phyloP scores from a whole-genome alignment of 2,888 invertebrate species.

The Dynastes maya region DNA sequence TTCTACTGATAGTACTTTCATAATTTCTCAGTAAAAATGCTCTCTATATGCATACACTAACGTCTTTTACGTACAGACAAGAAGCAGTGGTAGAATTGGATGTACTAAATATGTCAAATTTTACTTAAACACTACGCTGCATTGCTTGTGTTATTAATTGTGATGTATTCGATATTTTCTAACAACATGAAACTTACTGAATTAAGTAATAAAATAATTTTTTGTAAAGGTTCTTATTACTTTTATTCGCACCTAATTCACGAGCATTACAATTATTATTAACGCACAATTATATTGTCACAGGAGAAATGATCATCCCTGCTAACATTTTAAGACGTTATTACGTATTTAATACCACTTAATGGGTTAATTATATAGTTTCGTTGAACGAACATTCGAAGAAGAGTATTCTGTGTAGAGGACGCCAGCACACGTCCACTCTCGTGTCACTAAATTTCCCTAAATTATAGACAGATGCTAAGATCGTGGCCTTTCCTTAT shows the following conservation, averaged over 20 bases:
- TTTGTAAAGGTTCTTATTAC: neutral
- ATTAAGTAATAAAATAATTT: no score
- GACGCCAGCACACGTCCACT: conserved; percentile 31
- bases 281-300: conserved; percentile 22
- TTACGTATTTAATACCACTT: conserved; percentile 38
- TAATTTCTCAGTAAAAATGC: no score
- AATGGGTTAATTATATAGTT: conserved; percentile 44
- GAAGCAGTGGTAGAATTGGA: no score
- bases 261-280: conserved; percentile 23
- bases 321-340: conserved; percentile 37
- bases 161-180: no score
- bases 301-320: conserved; percentile 14
- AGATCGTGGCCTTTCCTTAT: conserved; percentile 42
- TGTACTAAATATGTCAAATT: no score
- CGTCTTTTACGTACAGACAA: no score
- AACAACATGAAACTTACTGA: no score
- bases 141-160: no score
- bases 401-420: conserved; percentile 10
- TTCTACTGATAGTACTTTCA: no score
- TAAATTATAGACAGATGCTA: conserved; percentile 46
- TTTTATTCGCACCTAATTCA: neutral
- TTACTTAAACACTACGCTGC: no score
- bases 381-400: conserved; percentile 26
- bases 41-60: no score
- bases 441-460: conserved; percentile 46